Percentiles rank a stretch among this genome's conserved stretches.
These are phyloP conservation scores for Cuculus canorus DNA, from an alignment of 2,797 vertebrate genomes.

Conservation along the genomic window DNA sequence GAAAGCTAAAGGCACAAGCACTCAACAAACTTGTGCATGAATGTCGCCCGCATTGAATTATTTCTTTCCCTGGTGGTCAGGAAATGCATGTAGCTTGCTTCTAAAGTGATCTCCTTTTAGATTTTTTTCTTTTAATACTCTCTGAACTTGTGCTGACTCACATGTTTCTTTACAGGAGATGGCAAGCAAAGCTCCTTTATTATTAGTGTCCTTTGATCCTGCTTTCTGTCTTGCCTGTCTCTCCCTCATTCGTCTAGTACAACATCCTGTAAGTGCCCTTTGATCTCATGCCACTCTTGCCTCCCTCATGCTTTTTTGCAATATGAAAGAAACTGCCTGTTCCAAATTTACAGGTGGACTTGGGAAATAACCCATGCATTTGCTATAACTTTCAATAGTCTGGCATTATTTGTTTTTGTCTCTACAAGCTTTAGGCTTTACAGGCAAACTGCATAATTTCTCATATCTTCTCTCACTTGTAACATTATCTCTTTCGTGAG, in stretches of 20 bases:
- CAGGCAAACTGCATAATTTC: neutral
- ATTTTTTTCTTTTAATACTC: slow-evolving; percentile 1
- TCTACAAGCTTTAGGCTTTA: neutral
- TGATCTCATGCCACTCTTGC: slow-evolving; percentile 36
- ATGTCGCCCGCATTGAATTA: neutral
- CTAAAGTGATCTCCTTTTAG: slow-evolving; percentile 18
- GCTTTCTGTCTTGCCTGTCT: neutral
- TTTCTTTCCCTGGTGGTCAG: neutral
- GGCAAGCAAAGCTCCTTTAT: slow-evolving; percentile 35
- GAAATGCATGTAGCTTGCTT: slow-evolving; percentile 29
- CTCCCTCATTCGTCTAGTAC: neutral
- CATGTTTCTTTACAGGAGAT: neutral
- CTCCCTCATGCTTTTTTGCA: neutral
- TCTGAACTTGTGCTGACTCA: slow-evolving; percentile 58
- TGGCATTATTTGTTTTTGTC: neutral
- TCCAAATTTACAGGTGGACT: neutral
- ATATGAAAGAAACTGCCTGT: neutral
- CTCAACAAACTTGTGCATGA: neutral
- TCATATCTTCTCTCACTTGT: neutral
- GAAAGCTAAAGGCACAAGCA: neutral
- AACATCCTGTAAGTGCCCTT: slow-evolving; percentile 30
- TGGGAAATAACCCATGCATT: neutral
- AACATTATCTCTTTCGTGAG: neutral
- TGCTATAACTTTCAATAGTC: neutral
- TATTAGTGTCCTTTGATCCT: slow-evolving; percentile 48